A percentile compares a stretch with the other conserved stretches of the same genome.
Evolutionary conservation across 30 jellyfish, hydroid and myxozoan genomes (phyloP).

Genomic region (Morbakka virulenta): DNA sequence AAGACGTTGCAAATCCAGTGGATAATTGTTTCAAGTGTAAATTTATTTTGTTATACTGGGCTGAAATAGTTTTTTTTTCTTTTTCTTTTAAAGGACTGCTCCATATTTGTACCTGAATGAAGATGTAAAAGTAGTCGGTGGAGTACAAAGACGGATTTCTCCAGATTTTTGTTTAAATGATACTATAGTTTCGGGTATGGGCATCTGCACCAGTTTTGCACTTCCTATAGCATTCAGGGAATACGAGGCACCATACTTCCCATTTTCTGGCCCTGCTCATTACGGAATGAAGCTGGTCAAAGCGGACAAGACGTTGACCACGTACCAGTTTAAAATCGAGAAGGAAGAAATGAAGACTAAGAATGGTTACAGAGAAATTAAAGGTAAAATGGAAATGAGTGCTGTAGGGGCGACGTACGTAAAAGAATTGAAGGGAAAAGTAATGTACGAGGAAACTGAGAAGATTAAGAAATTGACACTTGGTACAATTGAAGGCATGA

Average conservation of each 20-base stretch:
- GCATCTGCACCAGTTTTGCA: constrained; percentile 92
- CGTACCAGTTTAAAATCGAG: constrained; percentile 67
- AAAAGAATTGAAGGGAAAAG: constrained; percentile 60
- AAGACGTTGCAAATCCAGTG: no score
- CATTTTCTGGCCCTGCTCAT: constrained; percentile 99
- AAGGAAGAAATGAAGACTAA: constrained; percentile 6
- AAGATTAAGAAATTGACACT: constrained; percentile 35
- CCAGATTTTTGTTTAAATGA: constrained; percentile 91
- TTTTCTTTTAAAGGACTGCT: constrained; percentile 54
- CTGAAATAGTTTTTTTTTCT: no score
- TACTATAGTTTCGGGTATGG: constrained; percentile 80
- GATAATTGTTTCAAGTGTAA: no score
- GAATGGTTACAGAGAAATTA: constrained; percentile 16
- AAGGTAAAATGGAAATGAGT: constrained; percentile 72
- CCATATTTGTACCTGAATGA: constrained; percentile 89
- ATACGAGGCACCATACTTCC: constrained; percentile 98
- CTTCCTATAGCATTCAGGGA: constrained; percentile 98
- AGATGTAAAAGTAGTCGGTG: constrained; percentile 63
- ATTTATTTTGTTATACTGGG: no score
- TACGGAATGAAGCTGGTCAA: constrained; percentile 86
- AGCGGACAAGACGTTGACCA: constrained; percentile 88
- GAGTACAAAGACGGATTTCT: constrained; percentile 72
- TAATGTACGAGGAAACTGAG: constrained; percentile 64
- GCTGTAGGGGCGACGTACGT: constrained; percentile 97
- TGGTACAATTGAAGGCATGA: constrained; percentile 66